Percentiles rank a stretch among this genome's conserved stretches.
phyloP scores from a whole-genome alignment of 2,113 vertebrate species.

The Oncorhynchus gorbuscha region DNA sequence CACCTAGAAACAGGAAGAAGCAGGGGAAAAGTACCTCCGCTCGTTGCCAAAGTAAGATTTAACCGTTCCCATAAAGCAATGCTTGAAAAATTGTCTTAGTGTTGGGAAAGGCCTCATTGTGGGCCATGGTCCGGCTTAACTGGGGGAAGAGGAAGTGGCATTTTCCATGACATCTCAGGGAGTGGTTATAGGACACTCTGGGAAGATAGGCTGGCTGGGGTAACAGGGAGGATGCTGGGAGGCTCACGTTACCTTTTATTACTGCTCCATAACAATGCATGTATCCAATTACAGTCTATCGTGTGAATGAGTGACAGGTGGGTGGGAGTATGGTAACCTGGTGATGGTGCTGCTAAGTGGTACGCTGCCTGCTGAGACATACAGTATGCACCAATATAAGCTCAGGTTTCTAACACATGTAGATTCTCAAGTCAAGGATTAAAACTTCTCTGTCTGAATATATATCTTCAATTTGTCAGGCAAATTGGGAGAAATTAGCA shows the following conservation, averaged over 20 bases:
- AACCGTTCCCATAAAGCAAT: conserved; percentile 49
- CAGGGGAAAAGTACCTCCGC: conserved; percentile 28
- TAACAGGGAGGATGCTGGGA: background rate
- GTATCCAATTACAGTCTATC: background rate
- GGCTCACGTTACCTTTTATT: background rate
- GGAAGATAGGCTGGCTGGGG: background rate
- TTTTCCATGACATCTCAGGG: conserved; percentile 29
- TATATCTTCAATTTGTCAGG: background rate
- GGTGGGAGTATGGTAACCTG: background rate
- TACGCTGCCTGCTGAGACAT: background rate
- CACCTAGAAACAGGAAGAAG: conserved; percentile 47
- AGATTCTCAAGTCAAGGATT: background rate
- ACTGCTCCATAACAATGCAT: background rate
- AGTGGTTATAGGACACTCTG: conserved; percentile 14
- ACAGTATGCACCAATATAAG: background rate
- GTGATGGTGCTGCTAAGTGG: background rate
- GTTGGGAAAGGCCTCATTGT: conserved; percentile 30
- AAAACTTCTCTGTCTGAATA: background rate
- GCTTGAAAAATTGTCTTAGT: conserved; percentile 35
- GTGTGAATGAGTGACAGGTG: conserved; percentile 2
- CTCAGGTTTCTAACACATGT: background rate
- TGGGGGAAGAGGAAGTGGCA: conserved; percentile 25
- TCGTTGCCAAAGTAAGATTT: conserved; percentile 51
- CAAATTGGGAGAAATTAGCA: no score
- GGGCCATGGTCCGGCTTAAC: background rate